Evolutionary conservation across 2,888 invertebrate species (phyloP).

Genomic region (Therioaphis trifolii): DNA sequence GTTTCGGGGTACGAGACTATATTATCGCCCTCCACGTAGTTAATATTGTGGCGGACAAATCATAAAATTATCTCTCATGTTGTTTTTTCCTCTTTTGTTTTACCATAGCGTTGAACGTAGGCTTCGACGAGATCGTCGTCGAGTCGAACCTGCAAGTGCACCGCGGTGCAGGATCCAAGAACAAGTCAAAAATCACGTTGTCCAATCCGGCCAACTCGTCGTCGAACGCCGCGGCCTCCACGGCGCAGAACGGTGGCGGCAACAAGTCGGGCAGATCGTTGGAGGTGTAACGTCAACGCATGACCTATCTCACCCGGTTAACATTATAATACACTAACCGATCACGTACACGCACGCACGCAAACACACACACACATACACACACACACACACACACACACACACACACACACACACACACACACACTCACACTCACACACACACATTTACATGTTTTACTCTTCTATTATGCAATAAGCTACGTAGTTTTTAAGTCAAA

Average conservation of each 20-base stretch:
- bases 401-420: too few species aligned
- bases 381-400: too few species aligned
- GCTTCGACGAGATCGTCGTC: slow-evolving; percentile 71
- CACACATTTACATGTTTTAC: background rate
- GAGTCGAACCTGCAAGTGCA: slow-evolving; percentile 67
- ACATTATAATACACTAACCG: too few species aligned
- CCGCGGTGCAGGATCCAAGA: slow-evolving; percentile 61
- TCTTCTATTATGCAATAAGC: background rate
- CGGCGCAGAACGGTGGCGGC: background rate
- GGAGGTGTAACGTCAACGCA: slow-evolving; percentile 23
- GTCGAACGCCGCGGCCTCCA: background rate
- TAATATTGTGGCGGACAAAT: background rate
- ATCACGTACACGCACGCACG: too few species aligned
- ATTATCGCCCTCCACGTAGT: too few species aligned
- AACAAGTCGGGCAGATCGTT: slow-evolving; percentile 35
- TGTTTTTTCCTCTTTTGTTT: background rate
- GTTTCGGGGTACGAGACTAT: too few species aligned
- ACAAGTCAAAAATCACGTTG: slow-evolving; percentile 59
- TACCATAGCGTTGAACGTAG: slow-evolving; percentile 64
- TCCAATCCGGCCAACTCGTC: background rate
- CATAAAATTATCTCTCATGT: background rate
- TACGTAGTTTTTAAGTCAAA: background rate
- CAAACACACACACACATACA: too few species aligned
- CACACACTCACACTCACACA: too few species aligned
- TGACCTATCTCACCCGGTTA: too few species aligned